A percentile compares a stretch with the other conserved stretches of the same genome.
These are phyloP conservation scores for Enteromius mattozi DNA, from an alignment of 2,797 vertebrate genomes.

Conservation along the genomic window DNA sequence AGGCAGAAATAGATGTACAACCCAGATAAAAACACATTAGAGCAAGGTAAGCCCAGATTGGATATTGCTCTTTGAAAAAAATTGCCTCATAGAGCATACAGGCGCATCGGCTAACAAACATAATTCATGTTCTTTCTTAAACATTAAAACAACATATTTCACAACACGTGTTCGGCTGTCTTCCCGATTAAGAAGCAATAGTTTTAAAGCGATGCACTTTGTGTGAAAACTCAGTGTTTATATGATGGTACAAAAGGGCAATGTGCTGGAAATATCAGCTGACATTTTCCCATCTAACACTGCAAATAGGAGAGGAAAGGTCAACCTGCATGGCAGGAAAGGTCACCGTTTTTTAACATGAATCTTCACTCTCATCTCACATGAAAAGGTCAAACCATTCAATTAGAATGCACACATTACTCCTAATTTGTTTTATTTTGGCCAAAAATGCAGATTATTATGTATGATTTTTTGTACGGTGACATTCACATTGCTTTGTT, in stretches of 20 bases:
- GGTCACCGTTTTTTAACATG: conserved; percentile 69
- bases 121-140: neutral
- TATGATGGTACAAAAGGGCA: conserved; percentile 58
- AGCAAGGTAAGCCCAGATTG: conserved; percentile 34
- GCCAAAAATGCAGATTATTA: conserved; percentile 32
- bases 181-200: neutral
- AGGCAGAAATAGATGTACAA: conserved; percentile 44
- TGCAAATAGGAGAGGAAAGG: conserved; percentile 63
- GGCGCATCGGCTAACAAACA: neutral
- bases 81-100: neutral
- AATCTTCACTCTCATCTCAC: conserved; percentile 51
- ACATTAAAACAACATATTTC: neutral
- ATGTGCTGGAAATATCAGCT: conserved; percentile 65
- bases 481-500: conserved; percentile 36
- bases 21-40: conserved; percentile 56
- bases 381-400: conserved; percentile 62
- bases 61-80: conserved; percentile 43
- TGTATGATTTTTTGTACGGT: neutral
- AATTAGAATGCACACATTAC: conserved; percentile 52
- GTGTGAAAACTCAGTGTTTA: conserved; percentile 62
- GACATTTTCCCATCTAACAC: conserved; percentile 70
- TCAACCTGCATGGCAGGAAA: conserved; percentile 64
- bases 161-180: conserved; percentile 1
- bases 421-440: conserved; percentile 22
- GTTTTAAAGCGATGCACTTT: conserved; percentile 53